Conservation (phyloP, 2,797 vertebrate species). For the Phataginus tetradactyla region DNA sequence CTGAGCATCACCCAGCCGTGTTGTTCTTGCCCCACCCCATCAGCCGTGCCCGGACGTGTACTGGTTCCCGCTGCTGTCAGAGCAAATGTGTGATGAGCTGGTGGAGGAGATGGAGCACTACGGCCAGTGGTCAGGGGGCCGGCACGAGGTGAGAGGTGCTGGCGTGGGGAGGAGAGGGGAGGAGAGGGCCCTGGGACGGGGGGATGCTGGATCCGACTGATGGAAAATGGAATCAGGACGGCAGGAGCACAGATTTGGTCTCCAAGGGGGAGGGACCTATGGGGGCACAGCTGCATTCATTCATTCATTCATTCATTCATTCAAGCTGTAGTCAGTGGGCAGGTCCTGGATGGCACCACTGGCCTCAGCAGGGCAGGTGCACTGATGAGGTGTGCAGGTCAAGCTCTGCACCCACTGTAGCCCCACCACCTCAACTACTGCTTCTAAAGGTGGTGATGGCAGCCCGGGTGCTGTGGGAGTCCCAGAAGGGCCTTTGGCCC, state of each 20-base stretch:
- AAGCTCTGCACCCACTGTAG: not conserved
- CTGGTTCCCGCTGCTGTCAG: conserved; percentile 93
- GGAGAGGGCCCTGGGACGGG: not conserved
- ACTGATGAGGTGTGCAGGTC: fast-evolving
- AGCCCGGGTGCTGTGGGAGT: not conserved
- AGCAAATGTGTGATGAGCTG: conserved; percentile 92
- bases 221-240: not conserved
- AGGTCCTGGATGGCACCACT: not conserved
- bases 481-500: not conserved
- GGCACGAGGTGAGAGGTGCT: conserved; percentile 85
- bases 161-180: fast-evolving
- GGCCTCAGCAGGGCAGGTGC: not conserved
- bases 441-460: not conserved
- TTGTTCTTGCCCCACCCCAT: not conserved
- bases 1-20: not conserved
- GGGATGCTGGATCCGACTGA: not conserved
- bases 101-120: conserved; percentile 91
- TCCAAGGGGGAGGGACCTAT: not conserved
- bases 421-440: not conserved
- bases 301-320: not conserved
- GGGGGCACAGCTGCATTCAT: not conserved
- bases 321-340: not conserved
- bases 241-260: not conserved
- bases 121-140: conserved; percentile 91
- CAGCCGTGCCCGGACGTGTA: conserved; percentile 93